Base-by-base conservation (phyloP, 23 tunicate species). In the Phallusia fumigata region DNA sequence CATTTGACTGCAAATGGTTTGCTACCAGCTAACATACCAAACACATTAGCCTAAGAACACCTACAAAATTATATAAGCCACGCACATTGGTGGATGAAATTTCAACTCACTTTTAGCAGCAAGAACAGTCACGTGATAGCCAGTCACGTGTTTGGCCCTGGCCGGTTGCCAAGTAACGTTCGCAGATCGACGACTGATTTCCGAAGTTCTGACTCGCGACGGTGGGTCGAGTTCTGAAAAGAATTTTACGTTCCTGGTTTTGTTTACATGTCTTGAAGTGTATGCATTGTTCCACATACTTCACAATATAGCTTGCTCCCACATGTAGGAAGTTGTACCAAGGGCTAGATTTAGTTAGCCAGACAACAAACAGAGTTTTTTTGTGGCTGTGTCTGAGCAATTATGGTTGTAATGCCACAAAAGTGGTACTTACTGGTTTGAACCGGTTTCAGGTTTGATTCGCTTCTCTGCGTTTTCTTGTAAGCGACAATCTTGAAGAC, bases 91-190 rank as follows among this genome's bases (percentile, higher is more conserved):
- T n/a, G n/a, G n/a, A n/a, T n/a, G n/a, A n/a, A 40, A 3, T 40
- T 40, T 40, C 47, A 24, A 58, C 69, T 58, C 13, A 58, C 69
- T 58, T 58, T 58, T 58, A 13, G 5, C 28, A 24, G 69, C 69
- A 22, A 52, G 13, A n/a, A 81, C 33, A 36, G 64, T 65, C 26
- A 81, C 53, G 44, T 51, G 73, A 44, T 81, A 81, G 0, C 77
- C 84, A 31, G 84, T 81, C 26, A 81, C 84, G 32, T 36, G 40
- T 22, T 53, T 44, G 24, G 73, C 73, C 24, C 64, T 30, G 21
- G 77, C 76, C 3, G 47, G 53, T n/a, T 26, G 36, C 84, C 84
- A 81, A 12, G 84, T 65, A n/a, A 81, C 30, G 53, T 81, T 81
- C 22, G 84, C 84, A 3, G 77, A 31, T 35, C 84, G 72, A 36